These are phyloP conservation scores for Euura lappo DNA, from an alignment of 1,140 invertebrate genomes.

Conservation along the genomic window DNA sequence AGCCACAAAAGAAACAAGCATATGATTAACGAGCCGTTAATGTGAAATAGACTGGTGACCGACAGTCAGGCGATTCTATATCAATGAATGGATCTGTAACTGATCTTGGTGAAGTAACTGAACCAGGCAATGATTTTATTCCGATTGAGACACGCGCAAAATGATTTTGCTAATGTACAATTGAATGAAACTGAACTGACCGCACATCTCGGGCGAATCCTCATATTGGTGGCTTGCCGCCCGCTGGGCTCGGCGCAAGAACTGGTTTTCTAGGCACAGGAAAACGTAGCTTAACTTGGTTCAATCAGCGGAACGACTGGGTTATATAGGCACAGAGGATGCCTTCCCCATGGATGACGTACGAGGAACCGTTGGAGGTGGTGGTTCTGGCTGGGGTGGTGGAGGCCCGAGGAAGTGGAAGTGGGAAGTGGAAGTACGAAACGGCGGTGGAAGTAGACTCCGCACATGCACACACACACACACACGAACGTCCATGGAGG, in stretches of 20 bases:
- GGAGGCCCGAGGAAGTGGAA: conserved; percentile 14
- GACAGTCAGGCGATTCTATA: too few species aligned
- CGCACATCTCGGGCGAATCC: conserved; percentile 57
- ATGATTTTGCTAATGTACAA: too few species aligned
- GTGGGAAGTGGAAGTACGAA: background rate
- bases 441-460: background rate
- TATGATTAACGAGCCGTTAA: too few species aligned
- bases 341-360: conserved; percentile 19
- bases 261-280: conserved; percentile 51
- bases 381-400: conserved; percentile 24
- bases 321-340: conserved; percentile 58
- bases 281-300: conserved; percentile 57
- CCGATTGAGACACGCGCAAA: background rate
- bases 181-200: conserved; percentile 44
- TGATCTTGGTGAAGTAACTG: too few species aligned
- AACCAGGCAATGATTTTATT: background rate
- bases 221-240: conserved; percentile 51
- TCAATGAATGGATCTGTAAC: too few species aligned
- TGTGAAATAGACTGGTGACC: too few species aligned
- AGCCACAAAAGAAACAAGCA: too few species aligned
- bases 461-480: too few species aligned
- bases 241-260: conserved; percentile 40
- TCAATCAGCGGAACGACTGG: conserved; percentile 59
- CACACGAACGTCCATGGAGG: background rate
- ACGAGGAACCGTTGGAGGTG: conserved; percentile 20